Evolutionary conservation across 2,113 vertebrate genomes (phyloP), one percentile per base, ranked within the genome.

Genomic region (Triplophysa siluroides): DNA sequence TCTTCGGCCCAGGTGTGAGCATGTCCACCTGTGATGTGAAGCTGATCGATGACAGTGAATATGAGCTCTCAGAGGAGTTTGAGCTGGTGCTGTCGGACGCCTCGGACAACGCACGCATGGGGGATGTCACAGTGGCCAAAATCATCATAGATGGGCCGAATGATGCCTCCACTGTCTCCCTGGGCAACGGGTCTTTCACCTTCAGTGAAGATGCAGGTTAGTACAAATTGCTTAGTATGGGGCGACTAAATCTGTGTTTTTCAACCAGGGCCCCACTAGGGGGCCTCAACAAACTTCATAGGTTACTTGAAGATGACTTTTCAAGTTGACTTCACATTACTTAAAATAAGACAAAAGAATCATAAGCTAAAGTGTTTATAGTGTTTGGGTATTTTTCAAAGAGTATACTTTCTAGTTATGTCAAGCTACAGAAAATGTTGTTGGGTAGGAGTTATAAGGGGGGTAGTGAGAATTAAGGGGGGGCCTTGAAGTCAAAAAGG

Each of bases 21-120:
- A 78, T 89, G 93, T 88, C 87, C 6, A 95, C 96, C 1, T 99
- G 98, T 9, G 96, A 99, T 0, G 80, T 99, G 4, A 91, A 82
- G 81, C 89, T 99, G 75, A 90, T 99, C 0, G 97, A 99, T 18
- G 97, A 99, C 92, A 98, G 96, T 0, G 97, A 98, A 64, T 98
- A 97, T 0, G 98, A 99, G 82, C 94, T 95, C 21, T 96, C 98
- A 0, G 98, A 99, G 85, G 97, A 98, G 83, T 99, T 99, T 12
- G 93, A 97, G 90, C 90, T 99, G 54, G 92, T 90, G 3, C 87
- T 99, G 87, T 91, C 95, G 0, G 94, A 95, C 0, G 83, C 94
- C 56, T 99, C 98, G 0, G 90, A 91, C 13, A 97, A 97, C 0
- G 94, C 96, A 0, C 95, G 94, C 19, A 70, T 95, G 0, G 97